These are phyloP conservation scores for Scaptodrosophila latifasciaeformis DNA, from an alignment of 2,888 invertebrate species.

Conservation along the genomic window DNA sequence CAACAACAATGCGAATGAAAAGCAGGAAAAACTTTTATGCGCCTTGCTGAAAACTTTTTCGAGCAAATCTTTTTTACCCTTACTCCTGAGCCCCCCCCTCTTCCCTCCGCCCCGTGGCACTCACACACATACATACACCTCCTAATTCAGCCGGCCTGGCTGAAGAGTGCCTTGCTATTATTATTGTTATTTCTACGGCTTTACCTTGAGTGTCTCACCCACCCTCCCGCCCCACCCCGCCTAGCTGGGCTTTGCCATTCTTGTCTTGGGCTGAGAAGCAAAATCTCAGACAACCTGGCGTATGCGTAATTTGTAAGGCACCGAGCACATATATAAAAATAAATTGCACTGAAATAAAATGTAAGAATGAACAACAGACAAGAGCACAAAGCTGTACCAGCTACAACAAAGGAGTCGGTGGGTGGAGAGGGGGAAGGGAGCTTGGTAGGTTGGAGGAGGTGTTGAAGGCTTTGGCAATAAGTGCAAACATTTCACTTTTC, in stretches of 20 bases:
- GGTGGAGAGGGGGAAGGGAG: neutral
- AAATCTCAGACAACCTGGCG: slow-evolving; percentile 29
- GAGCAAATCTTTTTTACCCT: neutral
- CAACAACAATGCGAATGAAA: too few species aligned
- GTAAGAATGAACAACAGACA: neutral
- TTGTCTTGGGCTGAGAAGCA: neutral
- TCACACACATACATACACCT: too few species aligned
- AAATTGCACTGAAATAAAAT: slow-evolving; percentile 50
- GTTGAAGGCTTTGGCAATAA: slow-evolving; percentile 26
- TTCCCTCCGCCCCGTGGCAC: too few species aligned
- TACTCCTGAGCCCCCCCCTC: too few species aligned
- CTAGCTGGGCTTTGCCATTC: slow-evolving; percentile 15
- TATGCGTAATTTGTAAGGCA: slow-evolving; percentile 49
- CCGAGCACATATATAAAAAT: slow-evolving; percentile 47
- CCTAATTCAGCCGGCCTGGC: too few species aligned
- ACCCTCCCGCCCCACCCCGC: neutral
- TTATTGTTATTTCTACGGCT: slow-evolving; percentile 7
- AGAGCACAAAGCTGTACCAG: neutral
- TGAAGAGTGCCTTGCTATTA: slow-evolving; percentile 21
- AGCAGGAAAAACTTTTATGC: slow-evolving; percentile 30
- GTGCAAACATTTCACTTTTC: slow-evolving; percentile 47
- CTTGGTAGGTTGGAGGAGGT: neutral
- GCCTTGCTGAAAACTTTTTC: neutral
- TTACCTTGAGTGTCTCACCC: slow-evolving; percentile 21
- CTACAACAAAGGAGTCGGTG: neutral